Evolutionary conservation across 1,140 invertebrate species (phyloP).

Genomic region (Theocolax elegans): DNA sequence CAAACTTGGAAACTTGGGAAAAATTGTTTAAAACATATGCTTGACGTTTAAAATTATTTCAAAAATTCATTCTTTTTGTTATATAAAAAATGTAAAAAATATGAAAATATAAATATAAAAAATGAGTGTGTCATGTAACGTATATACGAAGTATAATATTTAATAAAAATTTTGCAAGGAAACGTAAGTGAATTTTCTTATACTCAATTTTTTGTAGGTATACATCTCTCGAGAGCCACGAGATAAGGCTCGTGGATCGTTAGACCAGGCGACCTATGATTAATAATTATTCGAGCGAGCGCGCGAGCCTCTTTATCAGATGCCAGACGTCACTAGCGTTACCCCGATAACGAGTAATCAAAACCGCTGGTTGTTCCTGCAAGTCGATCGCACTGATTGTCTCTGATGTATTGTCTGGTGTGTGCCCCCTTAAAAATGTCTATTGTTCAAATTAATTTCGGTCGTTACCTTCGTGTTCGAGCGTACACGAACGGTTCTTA

Average conservation of each 20-base stretch:
- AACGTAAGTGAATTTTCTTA: no score
- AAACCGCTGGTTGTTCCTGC: conserved; percentile 47
- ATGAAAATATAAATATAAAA: no score
- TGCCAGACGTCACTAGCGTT: conserved; percentile 62
- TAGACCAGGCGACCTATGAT: conserved; percentile 65
- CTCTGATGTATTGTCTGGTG: conserved; percentile 8
- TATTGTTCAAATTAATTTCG: conserved; percentile 37
- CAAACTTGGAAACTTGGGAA: no score
- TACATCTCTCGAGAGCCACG: conserved; percentile 60
- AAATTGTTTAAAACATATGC: no score
- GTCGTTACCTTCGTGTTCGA: conserved; percentile 15
- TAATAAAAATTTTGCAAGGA: no score
- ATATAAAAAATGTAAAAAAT: no score
- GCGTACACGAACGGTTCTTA: conserved; percentile 29
- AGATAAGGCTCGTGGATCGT: conserved; percentile 67
- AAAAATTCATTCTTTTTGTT: no score
- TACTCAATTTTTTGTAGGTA: no score
- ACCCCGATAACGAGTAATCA: conserved; percentile 66
- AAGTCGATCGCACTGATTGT: conserved; percentile 3
- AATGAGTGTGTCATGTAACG: no score
- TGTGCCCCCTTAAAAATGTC: conserved; percentile 6
- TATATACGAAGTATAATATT: no score
- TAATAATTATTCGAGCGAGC: conserved; percentile 64
- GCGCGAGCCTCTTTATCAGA: conserved; percentile 58
- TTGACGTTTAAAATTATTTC: no score